phyloP scores from a whole-genome alignment of 1,140 invertebrate species.

The Pseudomyrmex sp. region DNA sequence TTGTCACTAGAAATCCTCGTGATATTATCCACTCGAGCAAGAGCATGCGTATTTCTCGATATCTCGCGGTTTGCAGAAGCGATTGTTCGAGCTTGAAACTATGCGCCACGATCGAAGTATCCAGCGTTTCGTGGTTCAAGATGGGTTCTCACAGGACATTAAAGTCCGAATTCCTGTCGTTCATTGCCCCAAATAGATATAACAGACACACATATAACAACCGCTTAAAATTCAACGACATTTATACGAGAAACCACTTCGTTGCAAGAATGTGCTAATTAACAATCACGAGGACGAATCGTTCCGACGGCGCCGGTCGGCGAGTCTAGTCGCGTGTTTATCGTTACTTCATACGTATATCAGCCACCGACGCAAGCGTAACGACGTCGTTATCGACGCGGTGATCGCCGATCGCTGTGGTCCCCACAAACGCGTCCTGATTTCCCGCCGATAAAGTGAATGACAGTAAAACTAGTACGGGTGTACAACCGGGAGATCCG shows the following conservation, averaged over 20 bases:
- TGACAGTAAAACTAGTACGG: constrained; percentile 54
- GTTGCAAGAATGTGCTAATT: constrained; percentile 72
- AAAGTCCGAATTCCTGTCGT: constrained; percentile 27
- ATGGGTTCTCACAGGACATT: constrained; percentile 21
- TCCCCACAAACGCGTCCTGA: constrained; percentile 55
- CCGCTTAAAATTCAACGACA: constrained; percentile 2
- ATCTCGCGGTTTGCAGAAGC: background rate
- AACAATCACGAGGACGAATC: constrained; percentile 76
- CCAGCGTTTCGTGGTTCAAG: constrained; percentile 5
- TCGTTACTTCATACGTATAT: constrained; percentile 62
- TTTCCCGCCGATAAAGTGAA: constrained; percentile 65
- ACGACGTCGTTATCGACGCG: constrained; percentile 70
- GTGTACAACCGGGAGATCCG: background rate
- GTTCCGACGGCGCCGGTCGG: constrained; percentile 70
- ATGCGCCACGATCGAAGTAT: background rate
- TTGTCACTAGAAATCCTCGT: too few species aligned
- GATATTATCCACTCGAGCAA: too few species aligned
- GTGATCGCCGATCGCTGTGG: constrained; percentile 57
- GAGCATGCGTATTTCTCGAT: background rate
- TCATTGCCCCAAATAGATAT: background rate
- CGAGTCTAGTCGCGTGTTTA: constrained; percentile 70
- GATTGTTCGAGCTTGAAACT: background rate
- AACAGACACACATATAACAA: constrained; percentile 5
- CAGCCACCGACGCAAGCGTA: constrained; percentile 41
- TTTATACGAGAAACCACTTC: background rate